Evolutionary conservation across 2,797 vertebrate species (phyloP), one percentile per base, ranked within the genome.

Genomic region (Amazona finschi): DNA sequence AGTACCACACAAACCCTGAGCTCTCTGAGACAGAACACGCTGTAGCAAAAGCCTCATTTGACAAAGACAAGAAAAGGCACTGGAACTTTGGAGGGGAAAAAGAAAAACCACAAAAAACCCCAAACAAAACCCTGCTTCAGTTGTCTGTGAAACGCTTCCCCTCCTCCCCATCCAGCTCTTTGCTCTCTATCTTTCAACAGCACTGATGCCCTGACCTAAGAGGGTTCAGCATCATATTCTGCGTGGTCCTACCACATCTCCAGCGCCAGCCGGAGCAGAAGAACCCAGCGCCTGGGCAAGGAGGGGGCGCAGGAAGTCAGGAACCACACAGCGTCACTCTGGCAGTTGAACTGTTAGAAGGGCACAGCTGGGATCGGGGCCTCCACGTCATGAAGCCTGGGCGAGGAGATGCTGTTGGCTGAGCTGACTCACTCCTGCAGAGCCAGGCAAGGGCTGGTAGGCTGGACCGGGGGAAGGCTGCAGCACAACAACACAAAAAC

Each of bases 361-460:
- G 73, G 74, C 57, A n/a, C 1, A 33, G 14, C 0, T 39, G 66
- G 83, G 76, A 67, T 41, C 1, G 1, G 4, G 49, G 39, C 57
- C 31, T 9, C 1, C 67, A 17, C 1, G 4, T 22, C n/a, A 3
- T 9, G 75, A 53, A 89, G 90, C 46, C 50, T 1, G 0, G 82
- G 52, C 1, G 2, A 91, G 72, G 82, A 93, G 89, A 79, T 71
- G 87, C 87, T 82, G 91, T 28, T 46, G 84, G 60, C 71, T 82
- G 95, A 95, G 95, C 85, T 92, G 91, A 93, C 85, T 91, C 93
- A 87, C 79, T 91, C 76, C 80, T 85, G 95, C 96, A 94, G 89
- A 94, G 93, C 91, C 82, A 87, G 76, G 91, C 87, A 41, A 64
- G 74, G 77, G 78, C 77, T 77, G 81, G 89, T n/a, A 94, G 94